Percentiles rank a stretch among this genome's conserved stretches.
These are phyloP conservation scores for Phylloscopus whistleri DNA, from an alignment of 2,113 vertebrate species.

Conservation along the genomic window DNA sequence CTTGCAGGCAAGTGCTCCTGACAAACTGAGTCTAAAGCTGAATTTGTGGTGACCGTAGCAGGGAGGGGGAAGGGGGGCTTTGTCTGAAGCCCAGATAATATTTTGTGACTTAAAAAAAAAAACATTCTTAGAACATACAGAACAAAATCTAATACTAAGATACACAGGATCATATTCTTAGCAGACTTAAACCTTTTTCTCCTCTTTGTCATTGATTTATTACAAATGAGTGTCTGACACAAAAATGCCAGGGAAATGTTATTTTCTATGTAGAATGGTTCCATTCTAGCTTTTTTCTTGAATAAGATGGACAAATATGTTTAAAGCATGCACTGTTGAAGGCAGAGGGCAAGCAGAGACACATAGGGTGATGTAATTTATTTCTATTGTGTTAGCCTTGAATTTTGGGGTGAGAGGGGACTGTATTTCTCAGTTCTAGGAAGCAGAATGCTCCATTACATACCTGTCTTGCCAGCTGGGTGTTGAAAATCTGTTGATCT, in stretches of 20 bases:
- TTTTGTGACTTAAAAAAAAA: neutral
- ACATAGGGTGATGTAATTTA: neutral
- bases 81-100: neutral
- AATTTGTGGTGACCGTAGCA: neutral
- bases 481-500: constrained; percentile 1
- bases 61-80: neutral
- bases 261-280: neutral
- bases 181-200: neutral
- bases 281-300: neutral
- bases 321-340: neutral
- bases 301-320: neutral
- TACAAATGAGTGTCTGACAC: neutral
- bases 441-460: neutral
- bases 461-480: neutral
- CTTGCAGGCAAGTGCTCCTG: neutral
- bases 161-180: neutral
- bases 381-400: neutral
- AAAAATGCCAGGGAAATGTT: neutral
- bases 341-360: neutral
- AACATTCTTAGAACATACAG: fast-evolving
- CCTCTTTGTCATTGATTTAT: neutral
- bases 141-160: neutral
- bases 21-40: neutral
- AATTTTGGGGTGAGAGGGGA: neutral
- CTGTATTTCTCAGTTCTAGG: neutral